phyloP scores from a whole-genome alignment of 2,797 vertebrate species.

The Rallus crepitans region DNA sequence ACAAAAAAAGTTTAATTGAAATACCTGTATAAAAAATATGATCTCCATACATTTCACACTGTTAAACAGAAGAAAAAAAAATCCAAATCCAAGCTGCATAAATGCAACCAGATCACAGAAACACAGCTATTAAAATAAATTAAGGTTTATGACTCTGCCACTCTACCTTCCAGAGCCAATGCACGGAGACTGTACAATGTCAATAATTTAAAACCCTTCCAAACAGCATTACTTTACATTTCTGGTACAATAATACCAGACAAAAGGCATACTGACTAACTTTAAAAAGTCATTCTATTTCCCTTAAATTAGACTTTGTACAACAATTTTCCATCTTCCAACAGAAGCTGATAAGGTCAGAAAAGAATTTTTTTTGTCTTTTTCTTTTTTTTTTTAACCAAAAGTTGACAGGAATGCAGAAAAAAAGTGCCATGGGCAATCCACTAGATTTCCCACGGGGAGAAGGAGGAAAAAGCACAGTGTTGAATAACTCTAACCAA shows the following conservation, averaged over 20 bases:
- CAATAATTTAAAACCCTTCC: constrained; percentile 85
- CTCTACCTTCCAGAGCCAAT: constrained; percentile 84
- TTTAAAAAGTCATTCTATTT: constrained; percentile 75
- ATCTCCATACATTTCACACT: constrained; percentile 92
- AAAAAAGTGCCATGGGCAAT: constrained; percentile 75
- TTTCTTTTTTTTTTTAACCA: constrained; percentile 11
- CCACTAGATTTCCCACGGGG: constrained; percentile 63
- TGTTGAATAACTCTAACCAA: constrained; percentile 82
- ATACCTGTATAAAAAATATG: constrained; percentile 98
- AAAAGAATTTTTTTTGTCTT: background rate
- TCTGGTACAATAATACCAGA: constrained; percentile 82
- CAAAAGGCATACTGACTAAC: constrained; percentile 82
- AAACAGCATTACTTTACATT: constrained; percentile 79
- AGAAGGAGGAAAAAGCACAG: constrained; percentile 68
- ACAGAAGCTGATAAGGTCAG: constrained; percentile 79
- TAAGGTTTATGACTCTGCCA: constrained; percentile 83
- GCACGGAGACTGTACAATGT: constrained; percentile 87
- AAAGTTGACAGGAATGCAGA: constrained; percentile 85
- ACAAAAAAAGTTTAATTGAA: constrained; percentile 97
- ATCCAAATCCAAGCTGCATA: constrained; percentile 81
- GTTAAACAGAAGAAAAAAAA: constrained; percentile 83
- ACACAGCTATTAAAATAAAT: constrained; percentile 85
- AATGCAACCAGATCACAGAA: constrained; percentile 80
- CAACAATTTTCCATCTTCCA: constrained; percentile 81
- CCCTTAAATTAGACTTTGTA: constrained; percentile 85